phyloP scores from a whole-genome alignment of 2,888 invertebrate genomes.

The Ormyrus labotus region DNA sequence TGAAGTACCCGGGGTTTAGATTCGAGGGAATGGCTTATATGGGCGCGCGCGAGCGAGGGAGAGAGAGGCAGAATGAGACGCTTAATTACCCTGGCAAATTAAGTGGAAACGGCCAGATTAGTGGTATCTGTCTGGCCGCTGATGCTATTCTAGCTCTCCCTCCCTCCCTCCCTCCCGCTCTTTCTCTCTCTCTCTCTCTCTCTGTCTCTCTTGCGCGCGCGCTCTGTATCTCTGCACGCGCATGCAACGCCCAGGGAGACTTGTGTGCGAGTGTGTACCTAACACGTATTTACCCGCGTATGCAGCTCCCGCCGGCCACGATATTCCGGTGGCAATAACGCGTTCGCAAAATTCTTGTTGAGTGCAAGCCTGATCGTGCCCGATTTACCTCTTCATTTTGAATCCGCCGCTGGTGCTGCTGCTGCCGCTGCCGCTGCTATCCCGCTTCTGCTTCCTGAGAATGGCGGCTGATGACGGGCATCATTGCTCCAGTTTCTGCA shows the following conservation, averaged over 20 bases:
- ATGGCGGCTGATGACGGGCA: too few relatives aligned
- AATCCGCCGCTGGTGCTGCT: too few relatives aligned
- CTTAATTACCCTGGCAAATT: slow-evolving; percentile 74
- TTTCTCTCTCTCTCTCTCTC: background rate
- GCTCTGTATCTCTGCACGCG: background rate
- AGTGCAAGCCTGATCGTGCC: slow-evolving; percentile 7
- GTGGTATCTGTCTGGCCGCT: slow-evolving; percentile 66
- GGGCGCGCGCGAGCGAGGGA: slow-evolving; percentile 55
- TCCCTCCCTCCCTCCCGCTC: slow-evolving; percentile 1
- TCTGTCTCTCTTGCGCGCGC: background rate
- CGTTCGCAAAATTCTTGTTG: slow-evolving; percentile 17
- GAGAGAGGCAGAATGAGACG: slow-evolving; percentile 67
- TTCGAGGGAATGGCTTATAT: slow-evolving; percentile 65
- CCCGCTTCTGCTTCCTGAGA: too few relatives aligned
- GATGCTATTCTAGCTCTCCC: slow-evolving; percentile 61
- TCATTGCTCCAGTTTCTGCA: too few relatives aligned
- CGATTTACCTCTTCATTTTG: too few relatives aligned
- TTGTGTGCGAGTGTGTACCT: too few relatives aligned
- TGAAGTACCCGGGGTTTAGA: slow-evolving; percentile 64
- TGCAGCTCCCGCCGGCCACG: too few relatives aligned
- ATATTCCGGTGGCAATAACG: too few relatives aligned
- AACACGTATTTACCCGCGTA: too few relatives aligned
- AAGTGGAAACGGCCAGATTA: slow-evolving; percentile 74
- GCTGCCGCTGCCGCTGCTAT: too few relatives aligned
- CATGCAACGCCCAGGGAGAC: background rate